phyloP scores from a whole-genome alignment of 2,888 invertebrate species.

The Anagyrus pseudococci region DNA sequence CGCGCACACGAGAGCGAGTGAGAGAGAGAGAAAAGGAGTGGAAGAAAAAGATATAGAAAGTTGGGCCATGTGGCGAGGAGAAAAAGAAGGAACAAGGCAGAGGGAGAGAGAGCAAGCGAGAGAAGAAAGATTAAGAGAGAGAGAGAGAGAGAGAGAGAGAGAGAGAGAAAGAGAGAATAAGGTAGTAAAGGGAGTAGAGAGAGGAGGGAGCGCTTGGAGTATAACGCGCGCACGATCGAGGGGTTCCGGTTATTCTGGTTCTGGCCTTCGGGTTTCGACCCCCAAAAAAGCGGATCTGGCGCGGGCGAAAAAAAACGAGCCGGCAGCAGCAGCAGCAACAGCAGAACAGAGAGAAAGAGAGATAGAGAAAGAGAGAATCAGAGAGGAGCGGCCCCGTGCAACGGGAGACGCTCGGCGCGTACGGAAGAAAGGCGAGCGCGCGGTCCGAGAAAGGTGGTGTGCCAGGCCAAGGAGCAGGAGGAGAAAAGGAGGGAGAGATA shows the following conservation, averaged over 20 bases:
- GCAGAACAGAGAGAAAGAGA: neutral
- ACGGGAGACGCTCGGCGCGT: constrained; percentile 16
- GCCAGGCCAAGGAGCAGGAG: no score
- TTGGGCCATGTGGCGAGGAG: no score
- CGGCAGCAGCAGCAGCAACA: constrained; percentile 9
- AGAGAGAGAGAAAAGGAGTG: no score
- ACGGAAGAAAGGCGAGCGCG: neutral
- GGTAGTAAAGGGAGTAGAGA: no score
- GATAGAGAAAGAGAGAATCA: neutral
- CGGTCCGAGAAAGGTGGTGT: no score
- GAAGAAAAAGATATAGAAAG: no score
- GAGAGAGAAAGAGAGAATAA: neutral
- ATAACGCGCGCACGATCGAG: constrained; percentile 27
- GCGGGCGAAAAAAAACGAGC: constrained; percentile 30
- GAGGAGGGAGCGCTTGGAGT: no score
- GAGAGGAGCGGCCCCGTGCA: neutral
- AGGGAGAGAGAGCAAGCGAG: constrained; percentile 15
- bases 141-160: constrained; percentile 9
- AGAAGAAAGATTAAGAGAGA: no score
- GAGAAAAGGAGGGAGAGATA: neutral
- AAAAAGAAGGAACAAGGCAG: neutral
- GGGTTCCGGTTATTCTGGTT: constrained; percentile 53
- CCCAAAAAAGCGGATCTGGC: constrained; percentile 43
- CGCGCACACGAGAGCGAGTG: neutral
- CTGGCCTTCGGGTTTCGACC: constrained; percentile 47